A percentile compares a stretch with the other conserved stretches of the same genome.
These are phyloP conservation scores for Cynodonichthys magdalenae DNA, from an alignment of 2,797 vertebrate species.

Conservation along the genomic window DNA sequence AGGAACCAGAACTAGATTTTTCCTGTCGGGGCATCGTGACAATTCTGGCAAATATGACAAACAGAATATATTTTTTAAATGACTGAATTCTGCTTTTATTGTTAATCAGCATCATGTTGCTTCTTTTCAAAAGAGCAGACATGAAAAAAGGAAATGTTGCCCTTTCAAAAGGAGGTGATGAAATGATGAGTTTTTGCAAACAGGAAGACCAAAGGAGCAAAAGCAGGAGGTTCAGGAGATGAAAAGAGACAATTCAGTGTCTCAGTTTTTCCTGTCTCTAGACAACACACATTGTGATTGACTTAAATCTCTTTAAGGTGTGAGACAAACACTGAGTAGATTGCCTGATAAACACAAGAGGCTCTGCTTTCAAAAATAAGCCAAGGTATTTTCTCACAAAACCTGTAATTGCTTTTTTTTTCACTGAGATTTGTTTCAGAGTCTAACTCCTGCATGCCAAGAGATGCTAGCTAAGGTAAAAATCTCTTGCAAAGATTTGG, in stretches of 20 bases:
- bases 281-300: background rate
- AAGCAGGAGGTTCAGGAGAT: background rate
- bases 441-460: background rate
- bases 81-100: background rate
- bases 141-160: background rate
- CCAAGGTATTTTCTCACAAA: too few relatives aligned
- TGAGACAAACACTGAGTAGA: too few relatives aligned
- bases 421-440: background rate
- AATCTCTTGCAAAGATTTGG: background rate
- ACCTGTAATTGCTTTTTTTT: background rate
- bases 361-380: too few relatives aligned
- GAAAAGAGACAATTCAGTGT: background rate
- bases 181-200: background rate
- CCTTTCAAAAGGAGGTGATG: background rate
- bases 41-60: background rate
- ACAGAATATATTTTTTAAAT: background rate
- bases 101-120: background rate
- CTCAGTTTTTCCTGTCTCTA: background rate
- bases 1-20: background rate
- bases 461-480: background rate
- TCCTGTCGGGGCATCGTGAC: background rate
- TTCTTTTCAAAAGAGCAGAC: background rate
- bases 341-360: too few relatives aligned
- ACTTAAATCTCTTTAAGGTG: background rate
- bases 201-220: background rate